Base-by-base conservation (phyloP, 2,797 vertebrate genomes). In the Pteronotus mesoamericanus region DNA sequence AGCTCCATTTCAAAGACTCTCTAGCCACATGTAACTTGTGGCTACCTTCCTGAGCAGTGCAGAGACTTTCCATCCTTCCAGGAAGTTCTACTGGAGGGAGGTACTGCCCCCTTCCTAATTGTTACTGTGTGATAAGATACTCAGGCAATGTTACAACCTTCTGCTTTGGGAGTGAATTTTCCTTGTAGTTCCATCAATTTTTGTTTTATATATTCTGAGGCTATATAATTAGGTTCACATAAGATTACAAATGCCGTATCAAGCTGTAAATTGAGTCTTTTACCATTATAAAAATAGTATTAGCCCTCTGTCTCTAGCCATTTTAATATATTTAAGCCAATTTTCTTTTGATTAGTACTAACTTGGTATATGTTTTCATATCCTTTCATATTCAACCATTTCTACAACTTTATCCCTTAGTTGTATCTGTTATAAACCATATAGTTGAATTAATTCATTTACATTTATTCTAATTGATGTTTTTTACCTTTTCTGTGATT, bases 401-500 rank as follows among this genome's bases (percentile, higher is more conserved):
- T 64, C 22, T 64, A 53, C 42, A 86, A 12, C 18, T 46, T 61
- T 79, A 57, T 37, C 55, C 83, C 94, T 74, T n/a, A 94, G n/a
- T 22, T 80, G 2, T 55, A n/a, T n/a, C n/a, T 78, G 32, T 59
- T 59, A 93, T 69, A 94, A 90, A 87, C 3, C 19, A 82, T 22
- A 29, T 29, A 69, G 37, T 2, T 44, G 29, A 9, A 57, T 84
- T 84, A 9, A 57, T 84, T 84, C 44, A 88, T 59, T 95, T 72
- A 80, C 22, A 90, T 59, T 94, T 95, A 94, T 59, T 95, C 29
- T 57, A 83, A 85, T 6, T 88, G 24, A 46, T 84, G 39, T 59
- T 9, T 91, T 91, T 80, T 71, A 64, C 19, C 69, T 75, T 82
- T 75, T 64, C 59, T 80, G 22, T 29, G 77, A 44, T 42, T 87